Conservation (phyloP, 2,797 vertebrate genomes). For the Acanthornis magna region DNA sequence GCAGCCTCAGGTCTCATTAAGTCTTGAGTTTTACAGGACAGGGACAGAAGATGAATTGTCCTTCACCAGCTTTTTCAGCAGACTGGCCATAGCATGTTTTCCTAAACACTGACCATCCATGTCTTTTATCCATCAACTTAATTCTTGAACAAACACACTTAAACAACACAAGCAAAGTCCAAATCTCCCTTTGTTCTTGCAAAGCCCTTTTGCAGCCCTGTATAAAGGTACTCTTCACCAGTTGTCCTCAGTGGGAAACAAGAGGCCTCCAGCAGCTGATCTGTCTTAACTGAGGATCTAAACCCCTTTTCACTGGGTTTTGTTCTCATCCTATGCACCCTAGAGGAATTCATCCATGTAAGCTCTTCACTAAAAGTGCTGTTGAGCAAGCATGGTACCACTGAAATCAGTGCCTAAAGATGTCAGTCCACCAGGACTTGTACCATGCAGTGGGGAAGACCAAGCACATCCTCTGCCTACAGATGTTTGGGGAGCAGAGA, state of each 20-base stretch:
- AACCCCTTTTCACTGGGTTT: not conserved
- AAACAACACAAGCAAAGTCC: not conserved
- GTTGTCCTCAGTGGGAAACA: not conserved
- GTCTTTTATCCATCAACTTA: not conserved
- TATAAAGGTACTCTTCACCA: not conserved
- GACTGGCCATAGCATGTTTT: not conserved
- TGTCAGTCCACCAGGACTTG: not conserved
- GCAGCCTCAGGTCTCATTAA: not conserved
- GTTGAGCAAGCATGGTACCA: not conserved
- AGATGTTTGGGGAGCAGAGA: fast-evolving
- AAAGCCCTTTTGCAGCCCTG: not conserved
- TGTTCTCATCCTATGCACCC: not conserved
- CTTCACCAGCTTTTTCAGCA: not conserved
- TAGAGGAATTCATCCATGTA: not conserved
- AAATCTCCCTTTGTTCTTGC: not conserved
- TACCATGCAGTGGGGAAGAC: fast-evolving
- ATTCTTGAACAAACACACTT: not conserved
- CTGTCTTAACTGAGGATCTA: not conserved
- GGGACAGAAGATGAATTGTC: not conserved
- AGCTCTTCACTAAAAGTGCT: not conserved
- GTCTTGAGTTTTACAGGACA: not conserved
- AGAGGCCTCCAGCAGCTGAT: not conserved
- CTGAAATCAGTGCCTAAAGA: not conserved
- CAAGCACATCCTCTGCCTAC: not conserved
- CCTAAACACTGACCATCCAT: not conserved